phyloP scores from a whole-genome alignment of 2,888 invertebrate genomes.

The Parnassius orleans region DNA sequence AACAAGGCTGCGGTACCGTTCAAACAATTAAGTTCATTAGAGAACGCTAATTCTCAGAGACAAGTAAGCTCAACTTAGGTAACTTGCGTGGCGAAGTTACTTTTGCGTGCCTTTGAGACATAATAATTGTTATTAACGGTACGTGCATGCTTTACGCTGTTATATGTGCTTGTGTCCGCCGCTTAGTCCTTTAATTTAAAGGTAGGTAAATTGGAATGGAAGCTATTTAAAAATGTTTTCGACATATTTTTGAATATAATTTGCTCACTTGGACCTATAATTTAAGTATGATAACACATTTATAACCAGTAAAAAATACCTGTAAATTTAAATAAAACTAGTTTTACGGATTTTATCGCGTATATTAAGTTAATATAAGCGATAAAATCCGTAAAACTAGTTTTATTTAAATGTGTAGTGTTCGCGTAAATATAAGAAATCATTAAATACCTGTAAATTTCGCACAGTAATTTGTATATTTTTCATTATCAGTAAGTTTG shows the following conservation, averaged over 20 bases:
- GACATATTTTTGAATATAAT: neutral
- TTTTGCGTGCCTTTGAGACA: slow-evolving; percentile 59
- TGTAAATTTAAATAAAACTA: too few species aligned
- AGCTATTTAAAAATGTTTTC: neutral
- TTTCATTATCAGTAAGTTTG: too few species aligned
- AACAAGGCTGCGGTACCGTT: slow-evolving; percentile 49
- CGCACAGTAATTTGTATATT: too few species aligned
- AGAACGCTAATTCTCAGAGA: slow-evolving; percentile 59
- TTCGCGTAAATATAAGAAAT: too few species aligned
- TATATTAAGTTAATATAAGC: too few species aligned
- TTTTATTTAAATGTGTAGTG: too few species aligned
- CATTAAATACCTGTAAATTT: too few species aligned
- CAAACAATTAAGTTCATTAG: slow-evolving; percentile 67
- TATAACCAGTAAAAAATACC: too few species aligned
- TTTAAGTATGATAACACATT: too few species aligned
- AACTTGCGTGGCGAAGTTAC: slow-evolving; percentile 51
- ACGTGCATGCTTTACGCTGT: slow-evolving; percentile 46
- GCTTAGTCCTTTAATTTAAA: slow-evolving; percentile 11
- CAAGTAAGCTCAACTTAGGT: slow-evolving; percentile 63
- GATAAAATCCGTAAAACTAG: too few species aligned
- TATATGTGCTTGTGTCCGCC: neutral
- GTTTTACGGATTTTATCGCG: too few species aligned
- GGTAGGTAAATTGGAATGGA: slow-evolving; percentile 7
- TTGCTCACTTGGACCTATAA: too few species aligned
- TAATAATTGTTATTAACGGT: slow-evolving; percentile 57